Percentiles rank a stretch among this genome's conserved stretches.
phyloP scores from a whole-genome alignment of 2,113 vertebrate species.

The Sinosuthora webbiana region DNA sequence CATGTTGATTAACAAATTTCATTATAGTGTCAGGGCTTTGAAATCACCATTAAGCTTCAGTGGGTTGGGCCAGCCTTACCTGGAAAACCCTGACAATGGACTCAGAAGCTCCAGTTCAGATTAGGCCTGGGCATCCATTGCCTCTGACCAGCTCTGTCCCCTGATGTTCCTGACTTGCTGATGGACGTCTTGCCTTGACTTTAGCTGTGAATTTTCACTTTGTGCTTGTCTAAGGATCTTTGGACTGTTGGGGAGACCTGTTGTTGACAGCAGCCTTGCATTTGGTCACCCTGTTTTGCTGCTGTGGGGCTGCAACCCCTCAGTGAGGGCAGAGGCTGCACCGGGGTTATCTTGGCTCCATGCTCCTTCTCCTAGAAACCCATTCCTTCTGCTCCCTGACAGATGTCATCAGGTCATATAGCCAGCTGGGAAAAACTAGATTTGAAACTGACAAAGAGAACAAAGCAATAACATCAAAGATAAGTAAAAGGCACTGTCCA shows the following conservation, averaged over 20 bases:
- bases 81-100: background rate
- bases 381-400: background rate
- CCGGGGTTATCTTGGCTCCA: background rate
- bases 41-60: background rate
- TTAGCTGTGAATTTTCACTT: background rate
- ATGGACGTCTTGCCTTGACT: background rate
- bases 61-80: background rate
- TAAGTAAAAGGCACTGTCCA: background rate
- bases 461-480: background rate
- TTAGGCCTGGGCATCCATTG: background rate
- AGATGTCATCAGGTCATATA: background rate
- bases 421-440: background rate
- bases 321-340: background rate
- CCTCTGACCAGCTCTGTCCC: background rate
- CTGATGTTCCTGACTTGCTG: background rate
- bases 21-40: background rate
- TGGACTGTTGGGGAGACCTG: background rate
- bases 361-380: background rate
- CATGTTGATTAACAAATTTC: background rate
- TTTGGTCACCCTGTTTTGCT: background rate
- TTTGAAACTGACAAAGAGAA: background rate
- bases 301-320: background rate
- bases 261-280: background rate
- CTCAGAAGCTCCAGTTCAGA: background rate
- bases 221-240: background rate